These are phyloP conservation scores for Drosophila ezoana DNA, from an alignment of 2,888 invertebrate genomes.

Conservation along the genomic window DNA sequence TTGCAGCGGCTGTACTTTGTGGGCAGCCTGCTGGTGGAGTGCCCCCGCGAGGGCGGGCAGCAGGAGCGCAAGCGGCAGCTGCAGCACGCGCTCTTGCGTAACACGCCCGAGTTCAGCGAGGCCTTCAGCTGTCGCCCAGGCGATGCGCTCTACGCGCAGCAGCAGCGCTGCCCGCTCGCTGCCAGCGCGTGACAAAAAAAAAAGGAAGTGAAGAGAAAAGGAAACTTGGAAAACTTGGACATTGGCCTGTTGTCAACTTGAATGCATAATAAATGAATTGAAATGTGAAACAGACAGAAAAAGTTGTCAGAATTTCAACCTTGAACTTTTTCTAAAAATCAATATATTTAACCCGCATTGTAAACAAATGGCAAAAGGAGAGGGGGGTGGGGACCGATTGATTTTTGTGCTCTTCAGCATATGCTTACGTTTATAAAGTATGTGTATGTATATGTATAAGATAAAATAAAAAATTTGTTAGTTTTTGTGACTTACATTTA, in stretches of 20 bases:
- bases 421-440: constrained; percentile 43
- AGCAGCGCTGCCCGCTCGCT: constrained; percentile 47
- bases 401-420: constrained; percentile 61
- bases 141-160: constrained; percentile 64
- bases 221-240: constrained; percentile 9
- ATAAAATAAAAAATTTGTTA: constrained; percentile 3
- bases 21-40: constrained; percentile 75
- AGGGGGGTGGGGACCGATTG: constrained; percentile 40
- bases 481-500: constrained; percentile 64
- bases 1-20: constrained; percentile 77
- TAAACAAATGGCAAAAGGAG: constrained; percentile 14
- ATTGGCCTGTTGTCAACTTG: constrained; percentile 19
- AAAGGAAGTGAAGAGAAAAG: background rate
- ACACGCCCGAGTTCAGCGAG: constrained; percentile 77
- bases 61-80: constrained; percentile 64
- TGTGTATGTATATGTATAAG: constrained; percentile 3
- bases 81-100: constrained; percentile 75
- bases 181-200: constrained; percentile 13
- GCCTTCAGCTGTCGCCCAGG: constrained; percentile 74
- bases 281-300: constrained; percentile 24
- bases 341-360: constrained; percentile 44
- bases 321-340: constrained; percentile 80
- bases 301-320: constrained; percentile 55
- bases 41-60: constrained; percentile 49
- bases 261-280: constrained; percentile 44